Conservation (phyloP, 1,140 invertebrate species). For the Trinorchestia longiramus region DNA sequence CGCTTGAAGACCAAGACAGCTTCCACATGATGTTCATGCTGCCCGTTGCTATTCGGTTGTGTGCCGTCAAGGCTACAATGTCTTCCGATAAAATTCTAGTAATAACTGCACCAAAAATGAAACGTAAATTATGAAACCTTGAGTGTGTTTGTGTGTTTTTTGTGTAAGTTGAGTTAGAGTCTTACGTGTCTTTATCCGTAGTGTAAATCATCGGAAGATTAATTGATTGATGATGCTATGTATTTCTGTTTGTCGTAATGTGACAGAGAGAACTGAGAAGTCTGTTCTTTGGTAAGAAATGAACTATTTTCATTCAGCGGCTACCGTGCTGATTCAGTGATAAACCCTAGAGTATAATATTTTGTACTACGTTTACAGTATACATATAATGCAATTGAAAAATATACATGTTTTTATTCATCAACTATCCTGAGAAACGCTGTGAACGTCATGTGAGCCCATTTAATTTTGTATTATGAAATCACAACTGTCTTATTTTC, state of each 20-base stretch:
- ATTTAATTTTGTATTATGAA: background rate
- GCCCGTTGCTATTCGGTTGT: background rate
- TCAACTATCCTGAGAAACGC: background rate
- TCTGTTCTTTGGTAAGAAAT: background rate
- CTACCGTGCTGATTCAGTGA: background rate
- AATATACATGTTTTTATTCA: background rate
- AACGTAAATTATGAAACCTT: background rate
- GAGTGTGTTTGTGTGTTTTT: background rate
- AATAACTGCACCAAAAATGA: conserved; percentile 12
- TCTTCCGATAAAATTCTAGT: conserved; percentile 26
- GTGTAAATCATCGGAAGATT: background rate
- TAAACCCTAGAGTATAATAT: background rate
- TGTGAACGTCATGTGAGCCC: background rate
- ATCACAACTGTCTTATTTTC: background rate
- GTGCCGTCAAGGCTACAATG: background rate
- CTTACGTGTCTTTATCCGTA: background rate
- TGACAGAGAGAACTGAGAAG: background rate
- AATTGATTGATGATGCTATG: background rate
- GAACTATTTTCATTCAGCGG: background rate
- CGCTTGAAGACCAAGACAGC: background rate
- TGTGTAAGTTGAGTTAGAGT: background rate
- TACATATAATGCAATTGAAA: background rate
- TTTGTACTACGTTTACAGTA: background rate
- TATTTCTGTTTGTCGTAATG: background rate
- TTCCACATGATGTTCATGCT: conserved; percentile 15